phyloP scores from a whole-genome alignment of 2,797 vertebrate genomes.

The Iguana delicatissima region DNA sequence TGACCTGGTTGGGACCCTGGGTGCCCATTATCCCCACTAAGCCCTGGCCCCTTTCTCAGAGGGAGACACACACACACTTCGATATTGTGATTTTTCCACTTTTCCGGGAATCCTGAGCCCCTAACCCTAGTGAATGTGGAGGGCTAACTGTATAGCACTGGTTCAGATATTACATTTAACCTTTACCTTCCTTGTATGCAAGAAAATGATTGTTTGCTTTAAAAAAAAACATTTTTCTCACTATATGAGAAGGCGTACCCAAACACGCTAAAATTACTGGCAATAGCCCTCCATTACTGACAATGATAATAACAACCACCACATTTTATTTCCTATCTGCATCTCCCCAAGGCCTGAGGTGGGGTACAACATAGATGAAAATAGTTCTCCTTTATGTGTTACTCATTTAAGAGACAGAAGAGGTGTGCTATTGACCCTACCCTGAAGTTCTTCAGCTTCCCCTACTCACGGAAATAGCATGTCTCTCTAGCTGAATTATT shows the following conservation, averaged over 20 bases:
- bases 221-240: background rate
- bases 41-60: too few relatives aligned
- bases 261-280: too few relatives aligned
- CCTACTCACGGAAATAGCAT: constrained; percentile 45
- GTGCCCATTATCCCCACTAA: too few relatives aligned
- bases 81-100: too few relatives aligned
- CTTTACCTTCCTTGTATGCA: background rate
- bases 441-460: background rate
- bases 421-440: background rate
- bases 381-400: background rate
- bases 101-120: too few relatives aligned
- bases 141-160: background rate
- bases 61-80: too few relatives aligned
- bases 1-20: too few relatives aligned
- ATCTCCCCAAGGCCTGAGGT: too few relatives aligned
- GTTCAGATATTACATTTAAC: background rate
- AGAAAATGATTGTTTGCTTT: background rate
- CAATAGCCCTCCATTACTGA: background rate
- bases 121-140: too few relatives aligned
- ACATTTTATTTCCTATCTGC: too few relatives aligned
- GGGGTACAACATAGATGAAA: too few relatives aligned
- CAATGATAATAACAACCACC: background rate
- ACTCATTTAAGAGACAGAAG: background rate
- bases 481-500: constrained; percentile 55
- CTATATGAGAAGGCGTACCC: too few relatives aligned